phyloP scores from a whole-genome alignment of 1,140 invertebrate genomes.

The Aphaenogaster rudis region DNA sequence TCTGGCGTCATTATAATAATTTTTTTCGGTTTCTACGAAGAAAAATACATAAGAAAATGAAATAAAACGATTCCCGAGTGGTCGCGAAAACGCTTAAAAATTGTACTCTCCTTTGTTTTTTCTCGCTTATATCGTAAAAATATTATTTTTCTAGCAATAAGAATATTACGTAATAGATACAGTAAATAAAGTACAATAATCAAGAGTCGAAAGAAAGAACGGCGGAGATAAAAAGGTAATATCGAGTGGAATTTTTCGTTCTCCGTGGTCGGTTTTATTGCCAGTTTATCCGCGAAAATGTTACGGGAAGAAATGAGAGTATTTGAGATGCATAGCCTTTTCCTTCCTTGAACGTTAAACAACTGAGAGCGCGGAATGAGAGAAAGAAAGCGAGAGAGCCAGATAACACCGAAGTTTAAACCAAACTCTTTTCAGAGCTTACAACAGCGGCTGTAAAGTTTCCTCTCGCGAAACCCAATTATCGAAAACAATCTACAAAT shows the following conservation, averaged over 20 bases:
- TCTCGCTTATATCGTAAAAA: neutral
- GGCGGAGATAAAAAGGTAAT: neutral
- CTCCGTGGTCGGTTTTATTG: conserved; percentile 21
- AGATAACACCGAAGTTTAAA: conserved; percentile 45
- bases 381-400: neutral
- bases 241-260: conserved; percentile 10
- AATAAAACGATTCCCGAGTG: no score
- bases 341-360: conserved; percentile 18
- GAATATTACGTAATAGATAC: neutral
- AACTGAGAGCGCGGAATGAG: neutral
- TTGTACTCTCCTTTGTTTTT: neutral
- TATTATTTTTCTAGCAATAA: neutral
- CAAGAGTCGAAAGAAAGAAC: neutral
- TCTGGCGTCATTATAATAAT: no score
- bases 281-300: conserved; percentile 38
- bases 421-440: conserved; percentile 20
- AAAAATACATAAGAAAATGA: no score
- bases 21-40: no score
- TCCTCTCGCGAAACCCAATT: conserved; percentile 34
- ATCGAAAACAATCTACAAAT: conserved; percentile 36
- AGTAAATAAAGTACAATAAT: conserved; percentile 7
- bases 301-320: conserved; percentile 30
- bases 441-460: neutral
- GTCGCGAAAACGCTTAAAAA: no score
- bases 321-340: conserved; percentile 41